phyloP scores from a whole-genome alignment of 2,888 invertebrate genomes.

The Ptilodon capucinus region DNA sequence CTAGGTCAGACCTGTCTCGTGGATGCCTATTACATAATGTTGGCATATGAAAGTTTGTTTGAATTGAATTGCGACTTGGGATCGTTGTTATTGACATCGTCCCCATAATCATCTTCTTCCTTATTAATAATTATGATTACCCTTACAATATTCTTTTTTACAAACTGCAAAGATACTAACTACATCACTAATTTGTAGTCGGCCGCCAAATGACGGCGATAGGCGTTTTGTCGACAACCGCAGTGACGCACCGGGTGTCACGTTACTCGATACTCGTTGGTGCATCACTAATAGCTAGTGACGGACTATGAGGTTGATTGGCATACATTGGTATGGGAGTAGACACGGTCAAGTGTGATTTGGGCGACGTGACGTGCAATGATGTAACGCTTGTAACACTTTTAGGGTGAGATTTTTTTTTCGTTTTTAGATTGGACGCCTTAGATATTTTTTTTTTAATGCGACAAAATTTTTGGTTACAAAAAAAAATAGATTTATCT shows the following conservation, averaged over 20 bases:
- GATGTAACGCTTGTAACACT: slow-evolving; percentile 47
- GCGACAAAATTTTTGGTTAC: too few species aligned
- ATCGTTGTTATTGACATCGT: too few species aligned
- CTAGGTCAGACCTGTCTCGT: too few species aligned
- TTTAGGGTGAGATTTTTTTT: slow-evolving; percentile 24
- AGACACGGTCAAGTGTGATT: slow-evolving; percentile 60
- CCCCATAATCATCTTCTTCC: too few species aligned
- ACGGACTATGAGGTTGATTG: slow-evolving; percentile 73
- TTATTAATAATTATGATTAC: too few species aligned
- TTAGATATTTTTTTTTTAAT: slow-evolving; percentile 1
- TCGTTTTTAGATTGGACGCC: neutral
- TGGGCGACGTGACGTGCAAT: slow-evolving; percentile 49
- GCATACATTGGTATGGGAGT: slow-evolving; percentile 52
- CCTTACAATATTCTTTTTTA: too few species aligned
- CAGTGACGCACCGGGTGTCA: slow-evolving; percentile 38
- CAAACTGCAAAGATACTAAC: neutral
- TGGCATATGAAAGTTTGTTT: too few species aligned
- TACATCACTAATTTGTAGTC: slow-evolving; percentile 11
- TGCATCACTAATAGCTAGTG: slow-evolving; percentile 66
- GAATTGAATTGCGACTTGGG: too few species aligned
- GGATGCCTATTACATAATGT: too few species aligned
- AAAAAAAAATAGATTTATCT: too few species aligned
- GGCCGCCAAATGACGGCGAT: slow-evolving; percentile 54
- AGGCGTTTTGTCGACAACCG: slow-evolving; percentile 69
- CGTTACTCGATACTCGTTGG: slow-evolving; percentile 60